phyloP scores from a whole-genome alignment of 1,140 invertebrate genomes.

The Catajapyx aquilonaris region DNA sequence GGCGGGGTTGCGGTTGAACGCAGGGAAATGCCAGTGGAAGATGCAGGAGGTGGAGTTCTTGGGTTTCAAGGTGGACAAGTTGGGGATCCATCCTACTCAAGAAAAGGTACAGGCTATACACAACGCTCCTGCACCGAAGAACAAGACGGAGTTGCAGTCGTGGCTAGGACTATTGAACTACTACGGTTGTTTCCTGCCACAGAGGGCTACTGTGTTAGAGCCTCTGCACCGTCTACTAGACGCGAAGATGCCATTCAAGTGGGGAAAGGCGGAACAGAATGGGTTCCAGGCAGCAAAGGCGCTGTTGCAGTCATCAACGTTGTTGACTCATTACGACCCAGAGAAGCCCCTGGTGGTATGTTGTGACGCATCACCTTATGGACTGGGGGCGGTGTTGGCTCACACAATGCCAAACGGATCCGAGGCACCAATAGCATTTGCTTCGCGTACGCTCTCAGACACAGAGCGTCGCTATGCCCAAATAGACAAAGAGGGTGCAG shows the following conservation, averaged over 20 bases:
- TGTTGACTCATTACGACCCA: constrained; percentile 9
- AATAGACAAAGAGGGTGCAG: constrained; percentile 18
- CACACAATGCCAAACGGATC: constrained; percentile 14
- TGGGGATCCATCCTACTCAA: constrained; percentile 13
- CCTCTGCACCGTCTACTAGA: too few species aligned
- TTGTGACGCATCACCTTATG: constrained; percentile 10
- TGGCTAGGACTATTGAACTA: constrained; percentile 12
- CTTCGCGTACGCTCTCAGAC: constrained; percentile 10
- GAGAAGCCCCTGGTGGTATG: constrained; percentile 3
- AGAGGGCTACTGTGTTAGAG: too few species aligned
- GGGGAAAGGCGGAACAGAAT: too few species aligned
- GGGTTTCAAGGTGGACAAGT: constrained; percentile 11
- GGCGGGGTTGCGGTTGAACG: too few species aligned
- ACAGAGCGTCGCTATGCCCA: constrained; percentile 15
- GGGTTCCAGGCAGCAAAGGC: too few species aligned
- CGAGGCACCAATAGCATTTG: constrained; percentile 11
- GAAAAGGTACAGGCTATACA: constrained; percentile 6
- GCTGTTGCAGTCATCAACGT: too few species aligned
- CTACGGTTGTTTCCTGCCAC: constrained; percentile 8
- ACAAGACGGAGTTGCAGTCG: constrained; percentile 8
- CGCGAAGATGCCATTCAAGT: neutral
- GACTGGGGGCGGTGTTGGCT: constrained; percentile 17
- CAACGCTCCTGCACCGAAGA: constrained; percentile 8
- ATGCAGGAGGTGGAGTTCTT: constrained; percentile 14
- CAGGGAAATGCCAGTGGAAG: too few species aligned